Evolutionary conservation across 2,113 vertebrate genomes (phyloP).

Genomic region (Turdus rufiventris): DNA sequence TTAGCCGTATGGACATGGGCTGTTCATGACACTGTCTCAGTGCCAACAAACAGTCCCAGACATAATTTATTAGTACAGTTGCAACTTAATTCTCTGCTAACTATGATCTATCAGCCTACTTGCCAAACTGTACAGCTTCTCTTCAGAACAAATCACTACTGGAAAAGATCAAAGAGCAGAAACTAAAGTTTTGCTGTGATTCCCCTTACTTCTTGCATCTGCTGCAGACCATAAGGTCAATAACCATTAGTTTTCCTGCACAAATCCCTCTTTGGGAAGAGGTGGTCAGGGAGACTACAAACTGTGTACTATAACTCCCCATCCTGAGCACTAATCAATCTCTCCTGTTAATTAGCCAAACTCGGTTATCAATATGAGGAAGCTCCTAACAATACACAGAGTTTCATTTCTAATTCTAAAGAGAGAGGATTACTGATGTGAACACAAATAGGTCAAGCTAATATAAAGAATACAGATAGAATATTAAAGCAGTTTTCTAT

Average conservation of each 20-base stretch:
- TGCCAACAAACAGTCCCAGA: not conserved
- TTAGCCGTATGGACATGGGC: not conserved
- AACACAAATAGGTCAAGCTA: not conserved
- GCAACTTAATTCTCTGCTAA: not conserved
- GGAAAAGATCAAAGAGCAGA: not conserved
- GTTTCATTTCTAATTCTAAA: not conserved
- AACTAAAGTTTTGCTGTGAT: not conserved
- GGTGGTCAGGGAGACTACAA: not conserved
- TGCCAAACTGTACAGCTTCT: not conserved
- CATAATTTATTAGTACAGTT: not conserved
- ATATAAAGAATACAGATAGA: not conserved
- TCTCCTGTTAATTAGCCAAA: not conserved
- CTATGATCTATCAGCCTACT: not conserved
- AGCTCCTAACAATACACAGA: conserved; percentile 15
- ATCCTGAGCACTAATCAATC: not conserved
- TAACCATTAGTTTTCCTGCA: not conserved
- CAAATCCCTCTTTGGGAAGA: not conserved
- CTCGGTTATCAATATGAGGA: conserved; percentile 10
- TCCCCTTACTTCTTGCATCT: not conserved
- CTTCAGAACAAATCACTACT: not conserved
- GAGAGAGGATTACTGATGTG: not conserved
- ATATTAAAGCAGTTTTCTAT: not conserved
- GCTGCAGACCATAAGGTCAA: not conserved
- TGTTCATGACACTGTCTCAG: not conserved
- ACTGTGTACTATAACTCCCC: not conserved